phyloP scores from a whole-genome alignment of 1,140 invertebrate species.

The Belonocnema kinseyi region DNA sequence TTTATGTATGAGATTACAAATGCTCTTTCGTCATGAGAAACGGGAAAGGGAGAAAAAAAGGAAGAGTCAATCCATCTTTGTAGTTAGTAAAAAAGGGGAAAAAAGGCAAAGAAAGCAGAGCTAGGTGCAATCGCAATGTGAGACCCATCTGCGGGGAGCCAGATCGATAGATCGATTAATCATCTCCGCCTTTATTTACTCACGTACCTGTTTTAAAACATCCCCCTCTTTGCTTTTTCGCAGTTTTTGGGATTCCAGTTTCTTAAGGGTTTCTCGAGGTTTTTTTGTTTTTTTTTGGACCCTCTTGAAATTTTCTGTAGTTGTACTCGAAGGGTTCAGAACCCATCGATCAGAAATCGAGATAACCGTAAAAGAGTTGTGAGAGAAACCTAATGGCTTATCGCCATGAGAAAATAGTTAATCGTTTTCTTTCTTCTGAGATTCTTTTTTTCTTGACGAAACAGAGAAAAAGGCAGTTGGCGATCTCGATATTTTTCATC shows the following conservation, averaged over 20 bases:
- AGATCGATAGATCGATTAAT: conserved; percentile 71
- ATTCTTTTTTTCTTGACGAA: conserved; percentile 29
- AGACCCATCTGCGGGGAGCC: conserved; percentile 53
- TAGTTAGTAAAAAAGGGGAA: neutral
- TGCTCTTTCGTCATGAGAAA: no score
- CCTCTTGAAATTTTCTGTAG: conserved; percentile 53
- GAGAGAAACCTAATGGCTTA: conserved; percentile 74
- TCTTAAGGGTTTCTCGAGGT: conserved; percentile 40
- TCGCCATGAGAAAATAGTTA: conserved; percentile 70
- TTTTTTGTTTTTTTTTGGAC: conserved; percentile 47
- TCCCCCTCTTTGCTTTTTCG: conserved; percentile 46
- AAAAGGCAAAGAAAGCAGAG: conserved; percentile 47
- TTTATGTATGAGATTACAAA: neutral
- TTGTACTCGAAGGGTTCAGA: conserved; percentile 62
- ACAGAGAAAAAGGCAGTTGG: neutral
- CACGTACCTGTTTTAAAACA: conserved; percentile 54
- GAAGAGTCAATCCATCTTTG: neutral
- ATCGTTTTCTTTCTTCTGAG: conserved; percentile 63
- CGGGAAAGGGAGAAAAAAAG: no score
- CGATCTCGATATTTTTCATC: conserved; percentile 21
- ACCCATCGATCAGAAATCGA: conserved; percentile 68
- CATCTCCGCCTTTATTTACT: conserved; percentile 67
- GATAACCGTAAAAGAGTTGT: conserved; percentile 70
- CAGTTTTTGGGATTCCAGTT: conserved; percentile 57
- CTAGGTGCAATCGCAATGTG: conserved; percentile 53